Evolutionary conservation across 2,888 invertebrate species (phyloP).

Genomic region (Amphipoea lucens): DNA sequence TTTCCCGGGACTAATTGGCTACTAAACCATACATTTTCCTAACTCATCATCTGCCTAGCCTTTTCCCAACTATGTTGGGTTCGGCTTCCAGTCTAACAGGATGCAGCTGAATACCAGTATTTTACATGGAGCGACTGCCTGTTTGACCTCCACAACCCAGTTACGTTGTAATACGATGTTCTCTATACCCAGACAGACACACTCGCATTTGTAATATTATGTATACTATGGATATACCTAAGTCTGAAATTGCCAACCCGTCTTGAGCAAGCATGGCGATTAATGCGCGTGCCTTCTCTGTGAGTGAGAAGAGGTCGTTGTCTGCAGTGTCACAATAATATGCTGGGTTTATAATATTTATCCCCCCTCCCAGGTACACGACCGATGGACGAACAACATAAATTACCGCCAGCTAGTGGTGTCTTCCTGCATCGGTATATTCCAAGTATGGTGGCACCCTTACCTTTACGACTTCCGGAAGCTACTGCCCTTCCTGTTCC

Average conservation of each 20-base stretch:
- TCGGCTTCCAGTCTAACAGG: no score
- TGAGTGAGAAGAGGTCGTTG: neutral
- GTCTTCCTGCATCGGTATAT: constrained; percentile 83
- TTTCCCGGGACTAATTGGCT: no score
- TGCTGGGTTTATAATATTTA: neutral
- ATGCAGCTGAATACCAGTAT: no score
- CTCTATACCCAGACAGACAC: no score
- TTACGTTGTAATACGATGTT: no score
- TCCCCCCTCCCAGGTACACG: constrained; percentile 72
- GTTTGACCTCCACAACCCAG: no score
- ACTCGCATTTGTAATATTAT: no score
- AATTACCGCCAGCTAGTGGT: constrained; percentile 84
- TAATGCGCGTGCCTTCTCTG: neutral
- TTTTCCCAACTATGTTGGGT: no score
- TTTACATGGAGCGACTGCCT: no score
- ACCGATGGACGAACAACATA: constrained; percentile 87
- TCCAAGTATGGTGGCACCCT: constrained; percentile 87
- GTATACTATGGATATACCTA: no score
- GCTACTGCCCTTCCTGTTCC: constrained; percentile 83
- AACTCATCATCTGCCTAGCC: no score
- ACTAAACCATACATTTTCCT: no score
- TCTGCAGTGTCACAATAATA: neutral
- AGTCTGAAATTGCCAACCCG: neutral
- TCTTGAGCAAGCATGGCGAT: neutral
- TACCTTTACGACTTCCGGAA: constrained; percentile 80